phyloP scores from a whole-genome alignment of 2,113 vertebrate genomes.

The Xiphophorus hellerii region DNA sequence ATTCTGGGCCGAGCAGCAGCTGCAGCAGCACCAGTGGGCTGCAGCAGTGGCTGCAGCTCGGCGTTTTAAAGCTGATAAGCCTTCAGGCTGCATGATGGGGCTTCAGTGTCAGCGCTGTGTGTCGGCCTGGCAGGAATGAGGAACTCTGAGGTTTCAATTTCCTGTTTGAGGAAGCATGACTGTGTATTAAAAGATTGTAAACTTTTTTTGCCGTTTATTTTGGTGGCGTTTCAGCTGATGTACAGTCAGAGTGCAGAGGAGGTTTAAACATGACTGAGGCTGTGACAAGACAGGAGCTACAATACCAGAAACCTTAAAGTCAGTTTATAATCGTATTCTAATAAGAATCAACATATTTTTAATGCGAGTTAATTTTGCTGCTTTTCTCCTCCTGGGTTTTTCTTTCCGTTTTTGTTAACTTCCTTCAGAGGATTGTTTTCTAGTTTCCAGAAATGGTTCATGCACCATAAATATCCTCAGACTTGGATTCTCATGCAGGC shows the following conservation, averaged over 20 bases:
- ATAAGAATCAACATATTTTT: not conserved
- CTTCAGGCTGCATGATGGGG: not conserved
- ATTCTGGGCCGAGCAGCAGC: constrained; percentile 5
- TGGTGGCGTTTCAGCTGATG: not conserved
- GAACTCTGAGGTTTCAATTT: constrained; percentile 38
- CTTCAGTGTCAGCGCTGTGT: not conserved
- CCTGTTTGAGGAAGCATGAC: constrained; percentile 32
- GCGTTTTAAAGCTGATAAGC: not conserved
- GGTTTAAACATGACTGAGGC: not conserved
- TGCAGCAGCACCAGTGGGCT: not conserved
- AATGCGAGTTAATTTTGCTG: no score
- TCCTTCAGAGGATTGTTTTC: not conserved
- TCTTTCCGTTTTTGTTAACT: not conserved
- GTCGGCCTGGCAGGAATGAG: constrained; percentile 25
- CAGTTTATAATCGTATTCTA: not conserved
- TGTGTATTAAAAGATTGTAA: not conserved
- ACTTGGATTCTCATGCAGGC: not conserved
- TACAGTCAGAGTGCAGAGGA: not conserved
- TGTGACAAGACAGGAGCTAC: not conserved
- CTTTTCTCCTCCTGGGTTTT: not conserved
- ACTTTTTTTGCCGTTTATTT: constrained; percentile 18
- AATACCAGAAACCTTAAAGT: not conserved
- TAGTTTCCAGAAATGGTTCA: not conserved
- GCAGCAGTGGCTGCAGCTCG: no score
- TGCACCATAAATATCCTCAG: not conserved